Base-by-base conservation (phyloP, 2,113 vertebrate species). In the Ranitomeya variabilis region DNA sequence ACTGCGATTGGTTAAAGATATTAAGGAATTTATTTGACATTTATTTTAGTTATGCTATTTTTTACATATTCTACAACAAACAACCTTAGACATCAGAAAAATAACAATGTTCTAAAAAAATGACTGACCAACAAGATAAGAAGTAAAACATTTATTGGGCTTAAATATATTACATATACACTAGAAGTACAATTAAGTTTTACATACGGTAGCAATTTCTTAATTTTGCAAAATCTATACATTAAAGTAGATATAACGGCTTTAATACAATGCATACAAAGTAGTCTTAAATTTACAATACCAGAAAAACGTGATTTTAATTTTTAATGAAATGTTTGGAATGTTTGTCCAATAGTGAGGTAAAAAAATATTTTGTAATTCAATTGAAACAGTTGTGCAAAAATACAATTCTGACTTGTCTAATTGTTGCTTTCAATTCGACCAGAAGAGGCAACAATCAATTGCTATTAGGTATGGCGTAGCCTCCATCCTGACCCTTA, bases 131-230 rank as follows among this genome's bases (percentile, higher is more conserved):
- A 90, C 86, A 90, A 93, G 91, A 94, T 95, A 96, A 94, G 94
- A 97, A 98, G 98, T 97, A 97, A 98, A 98, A 97, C 97, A 98
- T 99, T 98, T 99, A 99, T 99, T 99, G 98, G 95, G 98, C 98
- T 98, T 99, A 99, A 99, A 99, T 99, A 99, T 99, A 99, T 99
- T 99, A 99, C 98, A 99, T 99, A 98, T 99, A 99, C 97, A 97
- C 98, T 99, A 99, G 97, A 97, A 97, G 97, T 99, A 99, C 97
- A 97, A 97, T 98, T 98, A 98, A 95, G 97, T 98, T 97, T 99
- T 98, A 99, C 98, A 97, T 99, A 97, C 96, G 79, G 98, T 96
- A 98, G 97, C 96, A 96, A 98, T 95, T 98, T 83, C 98, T 98
- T 83, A 95, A 45, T 98, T 89, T 98, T 98, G 97, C 97, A 99